Percentiles rank a stretch among this genome's conserved stretches.
These are phyloP conservation scores for Erebia ligea DNA, from an alignment of 2,888 invertebrate genomes.

Conservation along the genomic window DNA sequence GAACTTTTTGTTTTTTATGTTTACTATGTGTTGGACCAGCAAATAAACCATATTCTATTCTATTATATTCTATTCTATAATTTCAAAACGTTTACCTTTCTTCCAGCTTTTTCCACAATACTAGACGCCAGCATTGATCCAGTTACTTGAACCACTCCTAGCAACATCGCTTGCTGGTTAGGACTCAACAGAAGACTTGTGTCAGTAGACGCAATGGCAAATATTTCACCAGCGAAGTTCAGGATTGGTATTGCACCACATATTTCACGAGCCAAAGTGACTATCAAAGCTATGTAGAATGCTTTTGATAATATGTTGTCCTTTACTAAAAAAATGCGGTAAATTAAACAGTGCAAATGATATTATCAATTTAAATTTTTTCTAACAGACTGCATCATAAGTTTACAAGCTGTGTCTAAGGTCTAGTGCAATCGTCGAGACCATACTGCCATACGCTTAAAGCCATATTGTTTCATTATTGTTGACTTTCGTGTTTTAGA, in stretches of 20 bases:
- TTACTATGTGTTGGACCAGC: no score
- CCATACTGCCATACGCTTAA: no score
- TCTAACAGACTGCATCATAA: no score
- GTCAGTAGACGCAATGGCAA: constrained; percentile 57
- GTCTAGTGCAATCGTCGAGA: no score
- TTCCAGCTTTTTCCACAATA: constrained; percentile 66
- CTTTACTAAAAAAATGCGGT: constrained; percentile 52
- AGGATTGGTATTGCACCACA: constrained; percentile 70
- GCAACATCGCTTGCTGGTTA: constrained; percentile 74
- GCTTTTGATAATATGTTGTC: constrained; percentile 66
- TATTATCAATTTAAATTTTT: neutral
- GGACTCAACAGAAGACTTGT: constrained; percentile 57
- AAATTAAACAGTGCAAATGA: neutral
- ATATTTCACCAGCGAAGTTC: constrained; percentile 74
- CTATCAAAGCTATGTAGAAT: constrained; percentile 61
- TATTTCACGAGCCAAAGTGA: constrained; percentile 62
- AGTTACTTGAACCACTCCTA: constrained; percentile 67
- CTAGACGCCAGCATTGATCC: constrained; percentile 65
- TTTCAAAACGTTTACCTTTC: constrained; percentile 58
- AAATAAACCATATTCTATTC: no score
- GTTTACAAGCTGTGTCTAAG: no score
- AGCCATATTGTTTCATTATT: no score
- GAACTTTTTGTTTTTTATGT: no score
- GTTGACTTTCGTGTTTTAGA: no score
- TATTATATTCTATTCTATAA: no score